Percentiles rank a stretch among this genome's conserved stretches.
Evolutionary conservation across 2,797 vertebrate genomes (phyloP).

Genomic region (Gymnoscopelus microlampas): DNA sequence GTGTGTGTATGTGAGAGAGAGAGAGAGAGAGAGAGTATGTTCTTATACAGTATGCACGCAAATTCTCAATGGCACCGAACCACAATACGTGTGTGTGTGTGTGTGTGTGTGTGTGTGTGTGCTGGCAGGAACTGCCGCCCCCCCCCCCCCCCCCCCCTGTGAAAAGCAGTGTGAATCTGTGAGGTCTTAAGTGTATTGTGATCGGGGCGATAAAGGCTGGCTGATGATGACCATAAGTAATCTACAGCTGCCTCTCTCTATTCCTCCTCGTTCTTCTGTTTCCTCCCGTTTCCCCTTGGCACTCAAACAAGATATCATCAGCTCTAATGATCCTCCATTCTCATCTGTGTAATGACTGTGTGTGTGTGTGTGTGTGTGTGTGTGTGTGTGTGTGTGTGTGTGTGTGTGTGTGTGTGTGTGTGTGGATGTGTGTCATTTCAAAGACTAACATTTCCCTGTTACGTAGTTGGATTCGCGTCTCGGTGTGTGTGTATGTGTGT

Average conservation of each 20-base stretch:
- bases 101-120: too few species aligned
- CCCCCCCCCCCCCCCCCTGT: too few species aligned
- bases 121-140: too few species aligned
- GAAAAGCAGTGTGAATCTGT: slow-evolving; percentile 30
- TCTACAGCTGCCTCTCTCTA: slow-evolving; percentile 26
- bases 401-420: slow-evolving; percentile 12
- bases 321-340: slow-evolving; percentile 34
- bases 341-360: slow-evolving; percentile 31
- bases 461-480: too few species aligned
- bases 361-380: slow-evolving; percentile 17
- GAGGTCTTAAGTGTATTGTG: slow-evolving; percentile 42
- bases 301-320: slow-evolving; percentile 43
- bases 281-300: too few species aligned
- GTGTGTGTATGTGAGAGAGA: neutral
- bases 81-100: too few species aligned
- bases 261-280: neutral
- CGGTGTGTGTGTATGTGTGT: too few species aligned
- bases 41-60: too few species aligned
- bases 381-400: too few species aligned
- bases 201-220: slow-evolving; percentile 45
- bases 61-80: neutral
- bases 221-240: slow-evolving; percentile 51
- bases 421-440: neutral
- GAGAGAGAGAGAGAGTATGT: neutral
- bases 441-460: too few species aligned